Conservation (phyloP, 2,888 invertebrate species). For the Dynastes maya region DNA sequence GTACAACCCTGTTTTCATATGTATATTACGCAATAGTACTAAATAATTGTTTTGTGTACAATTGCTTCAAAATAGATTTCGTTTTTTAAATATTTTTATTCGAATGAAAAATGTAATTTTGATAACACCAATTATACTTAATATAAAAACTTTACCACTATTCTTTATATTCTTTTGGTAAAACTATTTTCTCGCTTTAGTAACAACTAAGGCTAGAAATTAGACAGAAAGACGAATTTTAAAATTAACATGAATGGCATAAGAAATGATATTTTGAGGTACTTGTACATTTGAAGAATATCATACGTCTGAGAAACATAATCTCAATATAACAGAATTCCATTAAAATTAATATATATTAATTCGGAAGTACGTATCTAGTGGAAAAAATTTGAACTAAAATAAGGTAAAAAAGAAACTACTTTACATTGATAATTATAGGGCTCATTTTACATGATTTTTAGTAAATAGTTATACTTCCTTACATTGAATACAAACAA, state of each 20-base stretch:
- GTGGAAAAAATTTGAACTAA: neutral
- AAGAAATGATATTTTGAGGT: constrained; percentile 8
- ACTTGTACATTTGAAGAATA: neutral
- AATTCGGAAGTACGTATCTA: neutral
- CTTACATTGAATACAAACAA: neutral
- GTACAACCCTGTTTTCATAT: neutral
- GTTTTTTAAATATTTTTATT: too few species aligned
- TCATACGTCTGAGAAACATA: neutral
- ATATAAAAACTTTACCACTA: too few species aligned
- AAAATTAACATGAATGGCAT: too few species aligned
- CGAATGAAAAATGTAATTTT: too few species aligned
- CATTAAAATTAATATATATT: constrained; percentile 1
- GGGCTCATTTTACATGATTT: neutral
- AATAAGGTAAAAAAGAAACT: neutral
- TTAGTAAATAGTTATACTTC: constrained; percentile 13
- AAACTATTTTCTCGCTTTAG: too few species aligned
- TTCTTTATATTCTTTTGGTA: too few species aligned
- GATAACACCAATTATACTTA: too few species aligned
- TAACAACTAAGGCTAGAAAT: too few species aligned
- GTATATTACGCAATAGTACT: neutral
- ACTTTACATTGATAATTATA: neutral
- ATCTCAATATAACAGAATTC: neutral
- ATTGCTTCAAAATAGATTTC: neutral
- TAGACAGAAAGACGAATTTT: too few species aligned
- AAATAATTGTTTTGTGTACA: neutral